Evolutionary conservation across 2,888 invertebrate species (phyloP).

Genomic region (Philereme vetulata): DNA sequence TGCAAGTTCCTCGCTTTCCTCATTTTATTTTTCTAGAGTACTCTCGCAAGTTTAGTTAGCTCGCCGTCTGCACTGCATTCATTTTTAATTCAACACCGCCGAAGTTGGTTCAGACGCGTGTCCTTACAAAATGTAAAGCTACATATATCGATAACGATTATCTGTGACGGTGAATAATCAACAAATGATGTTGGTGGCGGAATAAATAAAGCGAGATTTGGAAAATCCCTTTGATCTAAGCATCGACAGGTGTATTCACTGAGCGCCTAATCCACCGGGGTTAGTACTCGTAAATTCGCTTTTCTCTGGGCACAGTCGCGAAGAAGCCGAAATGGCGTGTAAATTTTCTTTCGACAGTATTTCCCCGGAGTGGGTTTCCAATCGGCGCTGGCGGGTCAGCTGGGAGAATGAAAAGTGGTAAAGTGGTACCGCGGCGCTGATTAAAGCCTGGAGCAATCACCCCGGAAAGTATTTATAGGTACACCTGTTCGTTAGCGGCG

Average conservation of each 20-base stretch:
- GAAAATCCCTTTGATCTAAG: slow-evolving; percentile 13
- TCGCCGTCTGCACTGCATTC: slow-evolving; percentile 54
- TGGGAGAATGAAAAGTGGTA: slow-evolving; percentile 81
- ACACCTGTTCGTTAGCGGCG: slow-evolving; percentile 83
- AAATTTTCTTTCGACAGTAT: slow-evolving; percentile 68
- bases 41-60: slow-evolving; percentile 32
- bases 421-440: slow-evolving; percentile 80
- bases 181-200: slow-evolving; percentile 5
- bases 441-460: slow-evolving; percentile 83
- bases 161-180: slow-evolving; percentile 11
- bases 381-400: slow-evolving; percentile 76
- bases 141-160: slow-evolving; percentile 4
- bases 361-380: slow-evolving; percentile 77
- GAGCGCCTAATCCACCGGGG: slow-evolving; percentile 31
- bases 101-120: slow-evolving; percentile 64
- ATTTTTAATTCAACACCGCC: slow-evolving; percentile 68
- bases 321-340: slow-evolving; percentile 61
- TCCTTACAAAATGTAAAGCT: slow-evolving; percentile 55
- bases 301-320: slow-evolving; percentile 43
- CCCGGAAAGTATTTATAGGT: slow-evolving; percentile 83
- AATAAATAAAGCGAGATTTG: not conserved
- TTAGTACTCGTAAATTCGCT: slow-evolving; percentile 45
- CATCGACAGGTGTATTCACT: slow-evolving; percentile 22
- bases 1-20: slow-evolving; percentile 23
- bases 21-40: slow-evolving; percentile 29